These are phyloP conservation scores for Pholis gunnellus DNA, from an alignment of 2,113 vertebrate species.

Conservation along the genomic window DNA sequence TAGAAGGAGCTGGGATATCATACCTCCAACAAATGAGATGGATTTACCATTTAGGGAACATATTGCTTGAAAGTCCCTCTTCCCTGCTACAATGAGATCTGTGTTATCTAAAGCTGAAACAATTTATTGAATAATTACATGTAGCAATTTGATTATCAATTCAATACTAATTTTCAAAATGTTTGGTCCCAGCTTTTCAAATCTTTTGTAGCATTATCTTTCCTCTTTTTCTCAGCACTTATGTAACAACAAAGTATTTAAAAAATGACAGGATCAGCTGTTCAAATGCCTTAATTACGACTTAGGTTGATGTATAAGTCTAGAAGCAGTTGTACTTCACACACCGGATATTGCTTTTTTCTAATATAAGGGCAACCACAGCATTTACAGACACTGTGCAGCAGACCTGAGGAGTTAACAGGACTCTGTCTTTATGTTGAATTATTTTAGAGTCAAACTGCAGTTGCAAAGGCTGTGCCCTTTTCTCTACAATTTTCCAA, in stretches of 20 bases:
- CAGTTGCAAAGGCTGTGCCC: neutral
- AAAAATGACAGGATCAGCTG: neutral
- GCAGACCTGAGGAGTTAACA: neutral
- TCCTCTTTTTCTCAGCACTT: neutral
- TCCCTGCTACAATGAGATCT: neutral
- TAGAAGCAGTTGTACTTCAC: neutral
- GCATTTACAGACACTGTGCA: neutral
- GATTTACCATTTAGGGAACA: neutral
- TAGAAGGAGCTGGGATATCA: neutral
- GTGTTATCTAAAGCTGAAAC: neutral
- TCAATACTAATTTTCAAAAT: no score
- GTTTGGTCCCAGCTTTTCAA: neutral
- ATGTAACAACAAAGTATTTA: neutral
- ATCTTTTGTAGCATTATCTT: neutral
- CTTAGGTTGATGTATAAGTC: neutral
- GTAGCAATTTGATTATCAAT: no score
- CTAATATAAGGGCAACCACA: neutral
- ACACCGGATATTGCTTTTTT: neutral
- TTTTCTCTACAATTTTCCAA: slow-evolving; percentile 9
- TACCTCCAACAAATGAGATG: neutral
- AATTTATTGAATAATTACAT: neutral
- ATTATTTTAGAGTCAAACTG: neutral
- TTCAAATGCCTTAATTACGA: neutral
- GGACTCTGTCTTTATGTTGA: neutral
- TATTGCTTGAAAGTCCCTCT: neutral